phyloP scores from a whole-genome alignment of 2,797 vertebrate species.

The Syndactyla subalaris region DNA sequence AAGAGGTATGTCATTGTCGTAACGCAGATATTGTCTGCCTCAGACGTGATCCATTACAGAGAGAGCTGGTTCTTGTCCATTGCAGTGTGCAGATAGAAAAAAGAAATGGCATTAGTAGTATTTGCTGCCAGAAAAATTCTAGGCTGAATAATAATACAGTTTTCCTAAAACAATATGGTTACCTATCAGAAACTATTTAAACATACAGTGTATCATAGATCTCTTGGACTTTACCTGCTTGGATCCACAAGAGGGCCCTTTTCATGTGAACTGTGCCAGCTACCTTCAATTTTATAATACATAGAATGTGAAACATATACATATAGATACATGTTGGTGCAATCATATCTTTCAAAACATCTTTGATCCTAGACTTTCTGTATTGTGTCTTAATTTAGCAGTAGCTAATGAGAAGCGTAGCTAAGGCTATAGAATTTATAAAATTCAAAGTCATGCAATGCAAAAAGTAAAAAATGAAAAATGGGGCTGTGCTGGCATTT shows the following conservation, averaged over 20 bases:
- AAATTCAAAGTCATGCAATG: background rate
- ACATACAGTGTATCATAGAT: background rate
- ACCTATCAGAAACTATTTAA: background rate
- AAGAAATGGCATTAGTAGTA: background rate
- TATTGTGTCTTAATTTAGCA: background rate
- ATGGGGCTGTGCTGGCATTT: background rate
- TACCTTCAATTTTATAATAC: background rate
- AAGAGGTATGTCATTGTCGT: accelerated
- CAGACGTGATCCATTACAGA: background rate
- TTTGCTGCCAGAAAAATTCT: background rate
- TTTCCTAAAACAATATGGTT: background rate
- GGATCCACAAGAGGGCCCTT: conserved; percentile 76
- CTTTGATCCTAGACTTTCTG: background rate
- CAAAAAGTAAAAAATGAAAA: background rate
- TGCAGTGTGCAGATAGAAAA: background rate
- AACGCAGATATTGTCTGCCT: accelerated
- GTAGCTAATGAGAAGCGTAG: background rate
- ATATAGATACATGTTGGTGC: no score
- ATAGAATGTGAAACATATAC: accelerated
- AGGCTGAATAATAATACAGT: background rate
- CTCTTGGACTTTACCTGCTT: background rate
- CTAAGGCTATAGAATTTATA: background rate
- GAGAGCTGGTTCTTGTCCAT: background rate
- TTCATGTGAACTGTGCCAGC: background rate
- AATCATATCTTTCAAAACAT: background rate